Evolutionary conservation across 2,888 invertebrate species (phyloP), one percentile per base, ranked within the genome.

Genomic region (Phalera bucephala): DNA sequence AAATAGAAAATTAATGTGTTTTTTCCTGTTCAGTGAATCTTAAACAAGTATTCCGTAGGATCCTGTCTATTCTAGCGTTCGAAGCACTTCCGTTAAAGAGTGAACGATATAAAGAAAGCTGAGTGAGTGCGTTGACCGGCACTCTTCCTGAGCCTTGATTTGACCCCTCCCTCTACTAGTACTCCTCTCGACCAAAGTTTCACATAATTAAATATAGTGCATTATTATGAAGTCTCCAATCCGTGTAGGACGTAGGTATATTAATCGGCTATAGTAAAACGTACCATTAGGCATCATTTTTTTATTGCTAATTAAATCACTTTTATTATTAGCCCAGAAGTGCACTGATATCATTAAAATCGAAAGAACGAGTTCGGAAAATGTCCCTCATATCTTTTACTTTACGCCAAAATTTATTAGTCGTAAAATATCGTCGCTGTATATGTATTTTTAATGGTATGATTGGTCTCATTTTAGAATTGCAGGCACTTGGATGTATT

Each of bases 21-120:
- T 14, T 27, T 27, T 27, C 27, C 14, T 9, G 27, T 14, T 14
- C 7, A 27, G 14, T 27, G 9, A 13, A 7, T 8, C 14, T 4
- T 27, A 9, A 13, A 9, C n/a, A 13, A n/a, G 14, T 9, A 14
- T 14, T 14, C 13, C 6, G 39, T 22, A 15, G 15, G 49, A 51
- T 76, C 78, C 67, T 48, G 41, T 31, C 38, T 61, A 66, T 59
- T 46, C 65, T 45, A 33, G 49, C 69, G 48, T 38, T 50, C 51
- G 58, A 64, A 79, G 72, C 78, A 80, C 78, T 84, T 84, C 80
- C 81, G 79, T 69, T 70, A 75, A 73, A 74, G 78, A 80, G 80
- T 80, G 72, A 70, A 70, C 64, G 68, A 66, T 73, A 80, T 80
- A 78, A 77, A 81, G 76, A 74, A 74, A 74, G 67, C 70, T 59